Percentiles rank a stretch among this genome's conserved stretches.
phyloP scores from a whole-genome alignment of 1,140 invertebrate species.

The Calliopsis andreniformis region DNA sequence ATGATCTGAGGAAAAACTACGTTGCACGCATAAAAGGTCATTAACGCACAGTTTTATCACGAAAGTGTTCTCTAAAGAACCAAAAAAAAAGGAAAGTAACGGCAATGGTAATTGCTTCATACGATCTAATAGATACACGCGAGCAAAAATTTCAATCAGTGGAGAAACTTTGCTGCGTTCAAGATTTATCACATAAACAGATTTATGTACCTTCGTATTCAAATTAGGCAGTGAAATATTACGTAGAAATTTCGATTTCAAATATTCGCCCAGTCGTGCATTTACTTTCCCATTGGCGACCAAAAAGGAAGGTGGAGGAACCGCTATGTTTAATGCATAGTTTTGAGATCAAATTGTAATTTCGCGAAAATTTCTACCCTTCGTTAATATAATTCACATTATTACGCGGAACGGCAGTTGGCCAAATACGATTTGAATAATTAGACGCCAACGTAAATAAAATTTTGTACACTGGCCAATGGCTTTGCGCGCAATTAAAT shows the following conservation, averaged over 20 bases:
- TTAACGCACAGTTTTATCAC: constrained; percentile 3
- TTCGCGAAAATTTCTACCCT: neutral
- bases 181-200: neutral
- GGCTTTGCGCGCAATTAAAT: constrained; percentile 12
- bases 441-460: constrained; percentile 19
- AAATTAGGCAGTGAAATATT: no score
- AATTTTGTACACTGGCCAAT: neutral
- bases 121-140: neutral
- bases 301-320: no score
- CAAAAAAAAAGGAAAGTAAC: constrained; percentile 5
- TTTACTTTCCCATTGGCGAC: no score
- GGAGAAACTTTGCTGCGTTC: constrained; percentile 1
- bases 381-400: neutral
- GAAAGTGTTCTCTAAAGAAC: neutral
- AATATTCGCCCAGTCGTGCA: no score
- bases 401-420: neutral
- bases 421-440: constrained; percentile 37
- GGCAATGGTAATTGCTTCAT: neutral
- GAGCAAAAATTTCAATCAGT: neutral
- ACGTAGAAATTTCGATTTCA: no score
- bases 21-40: neutral
- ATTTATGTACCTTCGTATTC: no score
- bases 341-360: neutral
- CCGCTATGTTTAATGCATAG: no score
- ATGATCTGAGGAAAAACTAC: neutral